Base-by-base conservation (phyloP, 1,140 invertebrate species). In the Helicoverpa armigera region DNA sequence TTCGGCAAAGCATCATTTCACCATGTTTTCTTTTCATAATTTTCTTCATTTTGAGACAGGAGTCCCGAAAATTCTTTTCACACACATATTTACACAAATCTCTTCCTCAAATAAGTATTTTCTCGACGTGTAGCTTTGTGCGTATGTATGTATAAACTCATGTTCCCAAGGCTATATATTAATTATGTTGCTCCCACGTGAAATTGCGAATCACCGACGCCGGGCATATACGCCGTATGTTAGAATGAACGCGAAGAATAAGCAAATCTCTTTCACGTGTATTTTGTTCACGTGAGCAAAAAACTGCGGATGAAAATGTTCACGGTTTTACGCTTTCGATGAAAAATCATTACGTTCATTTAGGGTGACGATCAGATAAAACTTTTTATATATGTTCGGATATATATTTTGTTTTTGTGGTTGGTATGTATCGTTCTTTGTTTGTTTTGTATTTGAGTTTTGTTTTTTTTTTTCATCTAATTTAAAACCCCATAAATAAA, bases 161-260 rank as follows among this genome's bases (percentile, higher is more conserved):
- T 69, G 16, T 69, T 69, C 65, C 63, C 65, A 69, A 50, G 65
- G 65, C 65, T 69, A 69, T 23, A 69, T 50, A 69, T 69, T 69
- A 69, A 69, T 69, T 69, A 69, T 69, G 65, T 69, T 50, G 63
- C 65, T 43, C 35, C 65, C 65, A 69, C 48, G 43, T 69, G 65
- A 69, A 69, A 69, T 50, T 69, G 65, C 35, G 65, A 69, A 69
- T 69, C 43, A 69, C 43, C 43, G 0, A 23, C 65, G 65, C 16
- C 11, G 50, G 43, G 16, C n/a, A 69, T 50, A 69, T 54, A 72
- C 50, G 23, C 18, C 18, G 29, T 35, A n/a, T 1, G 16, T 53
- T 10, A 14, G 18, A 23, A 54, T 54, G 69, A 54, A 50, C 69
- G 13, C 48, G 16, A 13, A 29, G 69, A 72, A 72, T 72, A 51